phyloP scores from a whole-genome alignment of 2,113 vertebrate genomes.

The Perca flavescens region DNA sequence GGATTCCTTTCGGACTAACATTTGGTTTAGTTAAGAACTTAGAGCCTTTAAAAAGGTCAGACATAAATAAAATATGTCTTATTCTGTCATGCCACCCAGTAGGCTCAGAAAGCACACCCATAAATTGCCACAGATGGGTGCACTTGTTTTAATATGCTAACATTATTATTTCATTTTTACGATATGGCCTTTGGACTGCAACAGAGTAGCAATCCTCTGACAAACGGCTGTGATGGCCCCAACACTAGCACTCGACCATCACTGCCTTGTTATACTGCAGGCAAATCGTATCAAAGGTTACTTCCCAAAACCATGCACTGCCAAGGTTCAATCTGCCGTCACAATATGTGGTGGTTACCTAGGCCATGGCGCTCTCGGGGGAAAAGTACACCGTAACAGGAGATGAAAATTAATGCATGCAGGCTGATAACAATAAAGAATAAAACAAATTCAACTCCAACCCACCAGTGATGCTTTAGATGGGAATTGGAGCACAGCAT shows the following conservation, averaged over 20 bases:
- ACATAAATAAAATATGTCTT: constrained; percentile 74
- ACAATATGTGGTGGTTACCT: constrained; percentile 76
- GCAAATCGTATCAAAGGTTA: constrained; percentile 61
- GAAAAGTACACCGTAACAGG: constrained; percentile 45
- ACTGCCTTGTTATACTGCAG: constrained; percentile 36
- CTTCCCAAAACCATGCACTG: constrained; percentile 60
- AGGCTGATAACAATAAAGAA: constrained; percentile 81
- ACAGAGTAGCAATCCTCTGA: constrained; percentile 34
- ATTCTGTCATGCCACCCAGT: constrained; percentile 39
- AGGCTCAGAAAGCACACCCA: constrained; percentile 51
- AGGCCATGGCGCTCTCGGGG: constrained; percentile 63
- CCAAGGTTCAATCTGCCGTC: constrained; percentile 74
- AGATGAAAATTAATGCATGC: constrained; percentile 78
- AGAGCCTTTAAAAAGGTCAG: constrained; percentile 74
- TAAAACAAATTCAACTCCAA: constrained; percentile 70
- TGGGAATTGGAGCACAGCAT: constrained; percentile 84
- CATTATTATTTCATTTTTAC: constrained; percentile 57
- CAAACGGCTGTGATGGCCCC: constrained; percentile 18
- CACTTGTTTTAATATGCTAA: constrained; percentile 54
- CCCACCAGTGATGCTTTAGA: constrained; percentile 71
- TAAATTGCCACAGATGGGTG: constrained; percentile 64
- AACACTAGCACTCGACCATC: neutral
- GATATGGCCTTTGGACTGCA: constrained; percentile 32
- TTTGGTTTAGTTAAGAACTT: constrained; percentile 54
- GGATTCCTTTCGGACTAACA: constrained; percentile 66